These are phyloP conservation scores for Drosophila sturtevanti DNA, from an alignment of 1,140 invertebrate genomes.

Conservation along the genomic window DNA sequence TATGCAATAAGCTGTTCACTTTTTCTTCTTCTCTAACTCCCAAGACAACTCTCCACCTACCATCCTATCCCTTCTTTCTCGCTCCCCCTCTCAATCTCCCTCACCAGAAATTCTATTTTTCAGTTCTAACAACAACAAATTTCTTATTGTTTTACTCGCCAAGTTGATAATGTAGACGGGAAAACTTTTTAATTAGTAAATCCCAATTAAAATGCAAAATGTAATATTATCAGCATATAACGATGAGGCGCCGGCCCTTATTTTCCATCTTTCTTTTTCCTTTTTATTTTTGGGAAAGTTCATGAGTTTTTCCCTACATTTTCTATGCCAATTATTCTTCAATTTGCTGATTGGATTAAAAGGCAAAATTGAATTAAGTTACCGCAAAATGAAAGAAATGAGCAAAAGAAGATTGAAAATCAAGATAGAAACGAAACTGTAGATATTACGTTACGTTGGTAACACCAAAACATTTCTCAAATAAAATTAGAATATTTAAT, in stretches of 20 bases:
- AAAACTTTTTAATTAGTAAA: constrained; percentile 76
- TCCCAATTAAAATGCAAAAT: constrained; percentile 73
- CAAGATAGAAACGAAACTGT: neutral
- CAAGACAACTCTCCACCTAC: no score
- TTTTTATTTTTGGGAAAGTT: neutral
- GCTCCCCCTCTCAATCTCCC: no score
- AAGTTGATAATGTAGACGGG: constrained; percentile 21
- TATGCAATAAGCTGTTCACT: constrained; percentile 11
- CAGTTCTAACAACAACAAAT: neutral
- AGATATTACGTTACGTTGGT: neutral
- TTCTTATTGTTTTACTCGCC: constrained; percentile 34
- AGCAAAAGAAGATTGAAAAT: constrained; percentile 29
- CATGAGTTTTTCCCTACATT: constrained; percentile 12
- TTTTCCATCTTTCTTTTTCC: neutral
- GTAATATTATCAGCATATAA: constrained; percentile 59
- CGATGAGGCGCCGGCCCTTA: neutral
- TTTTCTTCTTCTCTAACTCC: neutral
- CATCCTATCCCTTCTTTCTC: no score
- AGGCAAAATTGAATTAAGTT: constrained; percentile 74
- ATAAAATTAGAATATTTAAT: constrained; percentile 54
- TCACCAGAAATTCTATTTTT: neutral
- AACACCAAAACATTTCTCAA: constrained; percentile 45
- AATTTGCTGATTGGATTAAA: constrained; percentile 77
- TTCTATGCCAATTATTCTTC: constrained; percentile 58
- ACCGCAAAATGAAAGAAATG: constrained; percentile 54